Evolutionary conservation across 1,140 invertebrate genomes (phyloP).

Genomic region (Sarcophaga peregrina): DNA sequence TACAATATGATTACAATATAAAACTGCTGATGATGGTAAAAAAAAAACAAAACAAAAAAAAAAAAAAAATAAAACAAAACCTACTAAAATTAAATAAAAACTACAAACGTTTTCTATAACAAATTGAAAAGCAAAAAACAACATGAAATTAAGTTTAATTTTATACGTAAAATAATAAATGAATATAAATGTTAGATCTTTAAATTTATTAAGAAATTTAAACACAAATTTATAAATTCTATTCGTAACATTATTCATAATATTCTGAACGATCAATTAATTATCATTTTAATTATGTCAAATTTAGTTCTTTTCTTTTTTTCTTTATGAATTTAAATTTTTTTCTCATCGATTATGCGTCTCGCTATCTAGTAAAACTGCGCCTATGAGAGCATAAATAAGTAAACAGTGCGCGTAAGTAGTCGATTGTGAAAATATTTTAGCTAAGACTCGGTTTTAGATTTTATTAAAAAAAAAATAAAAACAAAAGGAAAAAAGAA

Average conservation of each 20-base stretch:
- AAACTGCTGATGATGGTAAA: not conserved
- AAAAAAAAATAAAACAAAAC: not conserved
- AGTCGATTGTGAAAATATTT: not conserved
- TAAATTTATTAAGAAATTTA: not conserved
- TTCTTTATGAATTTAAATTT: too few species aligned
- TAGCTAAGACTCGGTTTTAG: not conserved
- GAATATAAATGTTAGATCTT: not conserved
- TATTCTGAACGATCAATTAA: too few species aligned
- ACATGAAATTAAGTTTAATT: constrained; percentile 19
- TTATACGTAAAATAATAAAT: constrained; percentile 2
- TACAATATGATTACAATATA: not conserved
- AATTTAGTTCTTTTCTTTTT: too few species aligned
- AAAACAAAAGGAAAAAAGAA: not conserved
- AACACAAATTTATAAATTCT: too few species aligned
- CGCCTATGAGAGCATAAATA: not conserved
- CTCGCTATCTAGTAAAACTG: too few species aligned
- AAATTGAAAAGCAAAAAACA: not conserved
- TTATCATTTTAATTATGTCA: too few species aligned
- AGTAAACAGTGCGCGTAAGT: not conserved
- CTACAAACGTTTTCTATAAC: not conserved
- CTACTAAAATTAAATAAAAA: not conserved
- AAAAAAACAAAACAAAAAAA: not conserved
- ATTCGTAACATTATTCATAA: too few species aligned
- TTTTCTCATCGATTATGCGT: not conserved
- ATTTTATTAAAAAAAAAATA: not conserved